Base-by-base conservation (phyloP, 1,140 invertebrate genomes). In the Zelostemma sp. region DNA sequence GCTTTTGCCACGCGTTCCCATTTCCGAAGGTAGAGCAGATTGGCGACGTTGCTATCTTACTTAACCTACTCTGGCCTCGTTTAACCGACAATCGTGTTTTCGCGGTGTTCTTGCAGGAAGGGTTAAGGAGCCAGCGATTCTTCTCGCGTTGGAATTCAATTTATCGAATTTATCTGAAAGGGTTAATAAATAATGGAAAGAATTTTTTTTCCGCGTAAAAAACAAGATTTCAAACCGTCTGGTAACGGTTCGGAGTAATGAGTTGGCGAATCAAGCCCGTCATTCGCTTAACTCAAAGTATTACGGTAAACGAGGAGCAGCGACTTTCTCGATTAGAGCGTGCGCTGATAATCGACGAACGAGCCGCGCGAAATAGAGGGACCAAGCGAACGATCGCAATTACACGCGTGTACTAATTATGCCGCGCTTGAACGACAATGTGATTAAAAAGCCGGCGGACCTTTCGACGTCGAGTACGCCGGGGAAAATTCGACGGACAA, bases 31-130 rank as follows among this genome's bases (percentile, higher is more conserved):
- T 65, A 38, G 53, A 55, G 25, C 54, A 61, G 59, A 60, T 45
- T 55, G 58, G 40, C 61, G 68, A 71, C 68, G 67, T 67, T 58
- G 68, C 53, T 68, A 68, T 69, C 72, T 71, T 68, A 50, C 53
- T 72, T 72, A 72, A 72, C 68, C 76, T 68, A 72, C 72, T 63
- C 21, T 25, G n/a, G n/a, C n/a, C n/a, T n/a, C n/a, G n/a, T n/a
- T n/a, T n/a, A n/a, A n/a, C n/a, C n/a, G n/a, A n/a, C n/a, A n/a
- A n/a, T n/a, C n/a, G n/a, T n/a, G n/a, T n/a, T n/a, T n/a, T n/a
- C n/a, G n/a, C n/a, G n/a, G n/a, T n/a, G n/a, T n/a, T n/a, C n/a
- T n/a, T n/a, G n/a, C n/a, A n/a, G n/a, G n/a, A n/a, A n/a, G n/a
- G n/a, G n/a, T n/a, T n/a, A n/a, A n/a, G n/a, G n/a, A n/a, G n/a